These are phyloP conservation scores for Pungitius pungitius DNA, from an alignment of 2,113 vertebrate genomes.

Conservation along the genomic window DNA sequence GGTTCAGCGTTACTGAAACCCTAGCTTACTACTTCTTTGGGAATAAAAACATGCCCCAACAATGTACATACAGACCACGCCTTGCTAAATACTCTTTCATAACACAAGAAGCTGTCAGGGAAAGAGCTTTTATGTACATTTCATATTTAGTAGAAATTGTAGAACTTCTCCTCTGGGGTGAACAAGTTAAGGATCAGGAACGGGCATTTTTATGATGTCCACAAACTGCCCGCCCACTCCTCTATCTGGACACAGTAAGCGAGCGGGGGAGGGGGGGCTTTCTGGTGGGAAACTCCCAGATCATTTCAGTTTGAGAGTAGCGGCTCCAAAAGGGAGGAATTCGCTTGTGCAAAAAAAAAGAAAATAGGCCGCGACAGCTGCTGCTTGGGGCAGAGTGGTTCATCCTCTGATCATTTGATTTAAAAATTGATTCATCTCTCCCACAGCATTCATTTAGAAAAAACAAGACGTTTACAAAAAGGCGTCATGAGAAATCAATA, in stretches of 20 bases:
- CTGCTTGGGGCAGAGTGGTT: constrained; percentile 1
- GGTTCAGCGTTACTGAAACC: constrained; percentile 2
- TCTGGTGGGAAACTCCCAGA: constrained; percentile 68
- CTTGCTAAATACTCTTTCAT: not conserved
- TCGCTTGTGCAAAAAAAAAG: constrained; percentile 23
- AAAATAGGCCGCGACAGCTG: constrained; percentile 5
- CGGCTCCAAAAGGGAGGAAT: constrained; percentile 69
- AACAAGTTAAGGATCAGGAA: not conserved
- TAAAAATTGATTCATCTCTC: not conserved
- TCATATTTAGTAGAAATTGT: not conserved
- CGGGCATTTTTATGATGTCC: constrained; percentile 10
- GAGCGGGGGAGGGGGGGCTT: not conserved
- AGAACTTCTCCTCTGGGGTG: not conserved
- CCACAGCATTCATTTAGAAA: not conserved
- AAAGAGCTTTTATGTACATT: not conserved
- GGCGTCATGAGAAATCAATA: not conserved
- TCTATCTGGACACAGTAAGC: constrained; percentile 2
- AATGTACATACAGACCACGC: not conserved
- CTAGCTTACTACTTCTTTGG: not conserved
- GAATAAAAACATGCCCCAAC: not conserved
- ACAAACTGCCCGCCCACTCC: constrained; percentile 16
- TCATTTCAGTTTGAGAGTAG: constrained; percentile 43
- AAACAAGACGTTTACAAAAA: not conserved
- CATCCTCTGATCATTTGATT: constrained; percentile 5
- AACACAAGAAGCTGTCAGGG: not conserved